A percentile compares a stretch with the other conserved stretches of the same genome.
These are phyloP conservation scores for Polyodon spathula DNA, from an alignment of 2,113 vertebrate genomes.

Conservation along the genomic window DNA sequence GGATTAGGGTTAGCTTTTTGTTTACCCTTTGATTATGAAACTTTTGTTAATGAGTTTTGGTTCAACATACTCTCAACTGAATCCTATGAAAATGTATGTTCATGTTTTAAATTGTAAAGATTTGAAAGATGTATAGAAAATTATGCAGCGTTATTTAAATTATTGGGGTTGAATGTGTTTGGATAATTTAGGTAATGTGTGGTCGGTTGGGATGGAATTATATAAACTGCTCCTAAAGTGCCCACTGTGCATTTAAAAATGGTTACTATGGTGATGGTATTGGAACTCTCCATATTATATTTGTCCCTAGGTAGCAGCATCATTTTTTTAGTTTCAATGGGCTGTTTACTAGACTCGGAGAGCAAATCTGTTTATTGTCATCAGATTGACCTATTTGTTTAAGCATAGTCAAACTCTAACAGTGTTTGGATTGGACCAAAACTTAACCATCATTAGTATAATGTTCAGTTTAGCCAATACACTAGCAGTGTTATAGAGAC, in stretches of 20 bases:
- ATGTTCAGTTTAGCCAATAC: no score
- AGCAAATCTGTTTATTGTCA: no score
- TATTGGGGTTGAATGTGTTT: background rate
- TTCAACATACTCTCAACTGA: background rate
- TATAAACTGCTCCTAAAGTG: conserved; percentile 3
- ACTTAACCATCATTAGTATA: no score
- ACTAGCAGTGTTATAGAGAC: no score
- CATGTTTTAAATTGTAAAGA: background rate
- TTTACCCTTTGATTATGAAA: no score
- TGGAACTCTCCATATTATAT: conserved; percentile 3
- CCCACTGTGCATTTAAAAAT: conserved; percentile 9
- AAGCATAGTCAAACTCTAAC: no score
- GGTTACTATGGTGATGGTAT: background rate
- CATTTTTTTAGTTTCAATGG: no score
- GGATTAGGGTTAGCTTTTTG: no score
- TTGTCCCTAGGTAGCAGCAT: background rate
- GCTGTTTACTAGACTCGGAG: no score
- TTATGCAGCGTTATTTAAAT: conserved; percentile 3
- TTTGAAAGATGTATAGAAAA: conserved; percentile 1
- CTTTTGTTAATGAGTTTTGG: background rate
- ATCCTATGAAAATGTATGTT: background rate
- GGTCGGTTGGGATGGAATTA: background rate
- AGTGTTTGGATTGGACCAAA: no score
- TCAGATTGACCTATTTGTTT: no score
- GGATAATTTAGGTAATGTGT: background rate